Base-by-base conservation (phyloP, 2,888 invertebrate genomes). In the Leistus spinibarbis region DNA sequence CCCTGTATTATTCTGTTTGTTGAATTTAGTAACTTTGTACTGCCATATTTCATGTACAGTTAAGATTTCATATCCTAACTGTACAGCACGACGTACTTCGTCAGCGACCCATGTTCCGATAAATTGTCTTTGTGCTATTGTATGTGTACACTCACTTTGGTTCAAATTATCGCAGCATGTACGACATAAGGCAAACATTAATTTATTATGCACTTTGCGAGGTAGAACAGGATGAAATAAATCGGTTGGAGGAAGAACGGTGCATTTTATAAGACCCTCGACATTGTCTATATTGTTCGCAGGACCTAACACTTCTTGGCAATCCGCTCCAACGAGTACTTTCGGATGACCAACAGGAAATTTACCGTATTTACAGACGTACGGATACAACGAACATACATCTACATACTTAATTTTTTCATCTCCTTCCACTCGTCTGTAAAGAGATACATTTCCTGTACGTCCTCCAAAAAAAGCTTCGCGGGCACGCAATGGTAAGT, bases 111-210 rank as follows among this genome's bases (percentile, higher is more conserved):
- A n/a, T n/a, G n/a, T n/a, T n/a, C 60, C 76, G 2, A 4, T 65
- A 16, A 76, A 56, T 10, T 56, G 16, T 53, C 57, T 53, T 19
- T 76, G 84, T 81, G 78, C 77, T n/a, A 80, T 77, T n/a, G 70
- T 77, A 76, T 85, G 83, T 2, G n/a, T 53, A 72, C 85, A 86
- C 0, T 78, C 76, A 1, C 74, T 56, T 56, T 80, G 78, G 54
- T 78, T 76, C 40, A 79, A 54, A 17, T 67, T 77, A 27, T 83
- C 80, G 53, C 78, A 81, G 77, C 84, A 84, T 0, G 77, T 79
- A 7, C 80, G 76, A 79, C 84, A 85, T 2, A 85, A 76, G 0
- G 80, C 76, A 78, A 84, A 85, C 77, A 82, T 79, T 16, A 84
- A 22, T 22, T 67, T 69, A 0, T 53, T 53, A 69, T 62, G 27